Evolutionary conservation across 2,888 invertebrate genomes (phyloP), one percentile per base, ranked within the genome.

Genomic region (Acleris literana): DNA sequence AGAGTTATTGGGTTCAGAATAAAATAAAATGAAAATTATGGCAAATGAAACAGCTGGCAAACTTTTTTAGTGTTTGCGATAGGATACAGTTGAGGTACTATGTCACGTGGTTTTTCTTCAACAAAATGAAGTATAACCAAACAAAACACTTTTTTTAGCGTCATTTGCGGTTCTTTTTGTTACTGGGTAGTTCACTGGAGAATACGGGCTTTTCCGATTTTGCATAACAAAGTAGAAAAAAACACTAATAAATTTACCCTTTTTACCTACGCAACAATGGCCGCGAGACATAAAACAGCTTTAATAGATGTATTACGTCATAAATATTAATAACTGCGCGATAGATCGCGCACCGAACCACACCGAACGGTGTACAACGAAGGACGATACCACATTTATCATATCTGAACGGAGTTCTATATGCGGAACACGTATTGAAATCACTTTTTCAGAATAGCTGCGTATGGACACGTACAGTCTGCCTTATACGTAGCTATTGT

Each of bases 311-410:
- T 49, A 54, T 64, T 59, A 55, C 20, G 39, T 55, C 54, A 64
- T 64, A 60, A 49, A 64, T 64, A 64, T 64, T 53, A 49, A 59
- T 64, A 64, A 54, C 43, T 29, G 46, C 25, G 4, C 64, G 51
- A 56, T 65, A 55, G 33, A 49, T 56, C 49, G 63, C 20, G 48
- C 33, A 18, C 43, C 48, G 48, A 43, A 46, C 62, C 20, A 33
- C 33, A 16, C 43, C 55, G 48, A 43, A 46, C 55, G 55, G 33
- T 63, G 46, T 25, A 43, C 63, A 17, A 62, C 25, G 54, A n/a
- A 39, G 46, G 4, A 22, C 62, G 48, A 43, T 63, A 55, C 44
- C 33, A n/a, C 22, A 55, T 55, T 55, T 63, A 63, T 63, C 55
- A 33, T 49, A 49, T 58, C 33, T 49, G 49, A 17, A 48, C 17